Base-by-base conservation (phyloP, 2,888 invertebrate genomes). In the Rhamnusium bicolor region DNA sequence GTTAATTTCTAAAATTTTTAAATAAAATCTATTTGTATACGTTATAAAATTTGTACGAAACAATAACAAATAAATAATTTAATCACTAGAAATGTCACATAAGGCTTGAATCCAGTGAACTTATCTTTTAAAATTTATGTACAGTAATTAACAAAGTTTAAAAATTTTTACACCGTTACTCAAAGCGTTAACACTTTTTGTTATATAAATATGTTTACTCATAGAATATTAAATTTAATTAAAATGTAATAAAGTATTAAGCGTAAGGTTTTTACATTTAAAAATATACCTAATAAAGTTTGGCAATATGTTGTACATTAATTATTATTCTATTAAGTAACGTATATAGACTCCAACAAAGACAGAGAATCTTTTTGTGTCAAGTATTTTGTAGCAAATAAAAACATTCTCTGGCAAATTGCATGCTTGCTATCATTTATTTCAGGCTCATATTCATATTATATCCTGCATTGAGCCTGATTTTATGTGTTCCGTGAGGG, bases 221-320 rank as follows among this genome's bases (percentile, higher is more conserved):
- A 12, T 32, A 32, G 54, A n/a, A 54, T 54, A 14, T 29, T 58
- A 29, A 1, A 7, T 58, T 58, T 58, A 58, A 58, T 58, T 32
- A 32, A 58, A 58, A 58, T 58, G 10, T 14, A n/a, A 14, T 18
- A 32, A 27, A 56, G 0, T 21, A 27, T 27, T 56, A 54, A 58
- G 58, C 58, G 16, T 58, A 14, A 29, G 21, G n/a, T 61, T 61
- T 46, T 61, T 61, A 61, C 46, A 61, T 61, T 61, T n/a, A 46
- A 61, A 61, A 58, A 58, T 58, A 58, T 19, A 54, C 54, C 58
- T 58, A 58, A 32, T 18, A 58, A 58, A 58, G 32, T 58, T 58
- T 58, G 58, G 58, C 58, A 32, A 58, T 58, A 29, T 58, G 58
- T 27, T 58, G 6, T 32, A 32, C 29, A 29, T 29, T 32, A 29